phyloP scores from a whole-genome alignment of 2,797 vertebrate species.

The Enteromius viviparus region DNA sequence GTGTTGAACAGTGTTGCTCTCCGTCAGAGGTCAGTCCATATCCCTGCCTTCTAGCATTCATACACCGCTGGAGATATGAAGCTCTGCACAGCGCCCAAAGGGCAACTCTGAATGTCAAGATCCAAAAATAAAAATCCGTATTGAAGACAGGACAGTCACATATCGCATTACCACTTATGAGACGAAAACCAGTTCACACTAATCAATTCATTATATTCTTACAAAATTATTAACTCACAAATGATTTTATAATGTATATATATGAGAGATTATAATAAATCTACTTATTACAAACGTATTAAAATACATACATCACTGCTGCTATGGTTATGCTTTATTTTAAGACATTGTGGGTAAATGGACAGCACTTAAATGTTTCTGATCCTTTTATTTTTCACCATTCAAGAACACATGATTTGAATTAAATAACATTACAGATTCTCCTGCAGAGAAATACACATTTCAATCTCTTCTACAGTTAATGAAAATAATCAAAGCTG shows the following conservation, averaged over 20 bases:
- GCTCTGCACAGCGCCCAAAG: constrained; percentile 50
- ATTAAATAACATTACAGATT: background rate
- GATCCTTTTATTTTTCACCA: constrained; percentile 32
- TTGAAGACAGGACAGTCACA: background rate
- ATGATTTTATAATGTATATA: background rate
- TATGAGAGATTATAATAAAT: background rate
- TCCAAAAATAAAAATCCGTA: constrained; percentile 80
- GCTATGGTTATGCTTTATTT: background rate
- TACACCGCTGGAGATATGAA: background rate
- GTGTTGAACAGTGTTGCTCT: background rate
- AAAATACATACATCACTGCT: background rate
- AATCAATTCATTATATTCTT: background rate
- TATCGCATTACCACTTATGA: constrained; percentile 21
- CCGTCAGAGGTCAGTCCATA: constrained; percentile 1
- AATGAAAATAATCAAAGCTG: background rate
- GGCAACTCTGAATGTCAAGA: constrained; percentile 76
- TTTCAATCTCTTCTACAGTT: constrained; percentile 1
- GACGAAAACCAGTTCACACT: background rate
- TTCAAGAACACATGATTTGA: background rate
- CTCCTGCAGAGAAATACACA: background rate
- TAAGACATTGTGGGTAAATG: background rate
- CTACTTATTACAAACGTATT: background rate
- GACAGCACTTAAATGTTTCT: background rate
- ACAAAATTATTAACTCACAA: background rate
- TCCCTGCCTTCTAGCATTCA: background rate